A percentile compares a stretch with the other conserved stretches of the same genome.
Conservation (phyloP, 23 tunicate species). For the Trididemnum nubilum region DNA sequence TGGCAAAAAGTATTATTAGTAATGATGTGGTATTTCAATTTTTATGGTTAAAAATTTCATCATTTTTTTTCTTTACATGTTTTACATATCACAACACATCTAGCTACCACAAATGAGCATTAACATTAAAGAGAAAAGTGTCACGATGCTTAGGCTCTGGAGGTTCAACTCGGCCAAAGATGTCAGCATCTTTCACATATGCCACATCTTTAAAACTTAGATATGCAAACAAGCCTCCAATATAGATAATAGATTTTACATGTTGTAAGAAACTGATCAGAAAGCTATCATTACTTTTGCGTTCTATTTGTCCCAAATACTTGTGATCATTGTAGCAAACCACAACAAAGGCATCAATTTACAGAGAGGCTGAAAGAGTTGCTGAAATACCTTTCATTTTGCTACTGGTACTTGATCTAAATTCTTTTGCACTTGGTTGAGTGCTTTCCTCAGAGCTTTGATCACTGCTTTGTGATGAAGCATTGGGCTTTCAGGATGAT, state of each 20-base stretch:
- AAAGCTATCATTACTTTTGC: background rate
- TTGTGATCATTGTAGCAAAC: background rate
- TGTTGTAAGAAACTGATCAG: background rate
- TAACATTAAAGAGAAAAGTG: background rate
- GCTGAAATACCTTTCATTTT: background rate
- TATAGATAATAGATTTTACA: background rate
- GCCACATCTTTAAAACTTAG: background rate
- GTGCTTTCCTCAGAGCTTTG: too few relatives aligned
- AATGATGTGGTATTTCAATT: too few relatives aligned
- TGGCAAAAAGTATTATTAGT: too few relatives aligned
- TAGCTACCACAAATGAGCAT: background rate
- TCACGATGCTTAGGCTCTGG: background rate
- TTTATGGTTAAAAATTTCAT: too few relatives aligned
- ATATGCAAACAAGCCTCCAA: background rate
- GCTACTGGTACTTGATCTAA: too few relatives aligned
- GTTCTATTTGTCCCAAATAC: background rate
- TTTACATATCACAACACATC: background rate
- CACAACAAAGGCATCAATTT: background rate
- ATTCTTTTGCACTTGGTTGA: too few relatives aligned
- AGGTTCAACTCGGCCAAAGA: background rate
- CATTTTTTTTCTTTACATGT: background rate
- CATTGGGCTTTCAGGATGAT: too few relatives aligned
- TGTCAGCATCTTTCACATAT: background rate
- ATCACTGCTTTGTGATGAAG: too few relatives aligned
- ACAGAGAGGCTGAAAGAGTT: background rate